A percentile compares a stretch with the other conserved stretches of the same genome.
Evolutionary conservation across 2,113 vertebrate genomes (phyloP).

Genomic region (Cyanoliseus patagonus): DNA sequence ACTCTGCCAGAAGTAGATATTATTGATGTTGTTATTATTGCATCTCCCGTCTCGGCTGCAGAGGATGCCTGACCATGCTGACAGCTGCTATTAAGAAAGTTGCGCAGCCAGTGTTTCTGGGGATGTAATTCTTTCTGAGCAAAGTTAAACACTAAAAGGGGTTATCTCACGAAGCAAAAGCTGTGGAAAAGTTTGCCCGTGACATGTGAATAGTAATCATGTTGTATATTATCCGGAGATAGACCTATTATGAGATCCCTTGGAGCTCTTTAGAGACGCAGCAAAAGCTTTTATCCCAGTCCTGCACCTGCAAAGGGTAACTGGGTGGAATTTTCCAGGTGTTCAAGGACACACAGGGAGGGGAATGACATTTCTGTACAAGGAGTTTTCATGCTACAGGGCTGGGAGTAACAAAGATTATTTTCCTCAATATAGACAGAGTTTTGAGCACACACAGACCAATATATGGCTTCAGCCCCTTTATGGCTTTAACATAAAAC

Average conservation of each 20-base stretch:
- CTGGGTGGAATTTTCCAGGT: neutral
- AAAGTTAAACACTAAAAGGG: neutral
- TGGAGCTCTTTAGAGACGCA: accelerated
- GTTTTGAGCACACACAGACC: neutral
- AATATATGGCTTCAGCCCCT: neutral
- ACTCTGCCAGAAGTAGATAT: neutral
- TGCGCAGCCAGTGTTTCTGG: conserved; percentile 4
- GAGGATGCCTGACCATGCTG: conserved; percentile 17
- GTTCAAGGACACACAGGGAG: accelerated
- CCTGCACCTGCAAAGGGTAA: neutral
- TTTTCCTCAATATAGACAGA: neutral
- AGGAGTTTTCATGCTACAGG: no score
- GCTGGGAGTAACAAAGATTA: neutral
- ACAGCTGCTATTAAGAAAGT: conserved; percentile 22
- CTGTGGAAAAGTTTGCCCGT: neutral
- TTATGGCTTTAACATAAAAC: neutral
- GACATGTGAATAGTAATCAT: neutral
- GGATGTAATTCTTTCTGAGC: neutral
- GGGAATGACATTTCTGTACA: neutral
- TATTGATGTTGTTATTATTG: conserved; percentile 28
- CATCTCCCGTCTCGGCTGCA: neutral
- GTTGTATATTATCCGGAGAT: accelerated
- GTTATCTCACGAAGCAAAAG: neutral
- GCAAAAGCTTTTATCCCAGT: neutral
- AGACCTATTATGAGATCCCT: neutral